phyloP scores from a whole-genome alignment of 2,113 vertebrate genomes.

The Caracal caracal region DNA sequence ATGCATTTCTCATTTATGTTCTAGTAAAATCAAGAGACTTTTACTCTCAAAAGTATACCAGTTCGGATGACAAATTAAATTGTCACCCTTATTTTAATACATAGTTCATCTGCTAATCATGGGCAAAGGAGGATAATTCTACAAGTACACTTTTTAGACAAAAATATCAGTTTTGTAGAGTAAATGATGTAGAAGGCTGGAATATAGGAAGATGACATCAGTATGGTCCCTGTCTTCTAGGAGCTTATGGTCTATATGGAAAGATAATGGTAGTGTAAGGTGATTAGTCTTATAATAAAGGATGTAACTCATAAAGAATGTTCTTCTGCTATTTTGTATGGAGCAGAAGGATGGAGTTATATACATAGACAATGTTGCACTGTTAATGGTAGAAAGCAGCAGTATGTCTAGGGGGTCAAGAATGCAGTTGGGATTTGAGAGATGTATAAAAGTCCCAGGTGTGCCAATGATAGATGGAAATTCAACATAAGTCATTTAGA shows the following conservation, averaged over 20 bases:
- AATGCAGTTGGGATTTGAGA: background rate
- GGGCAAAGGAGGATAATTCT: background rate
- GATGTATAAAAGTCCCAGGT: background rate
- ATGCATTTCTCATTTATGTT: background rate
- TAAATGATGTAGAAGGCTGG: background rate
- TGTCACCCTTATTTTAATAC: background rate
- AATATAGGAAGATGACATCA: background rate
- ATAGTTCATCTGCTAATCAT: background rate
- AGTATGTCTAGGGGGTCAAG: background rate
- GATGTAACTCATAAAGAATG: background rate
- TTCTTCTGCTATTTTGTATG: background rate
- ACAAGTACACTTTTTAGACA: background rate
- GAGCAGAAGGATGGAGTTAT: background rate
- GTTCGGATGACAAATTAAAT: background rate
- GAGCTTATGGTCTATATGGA: background rate
- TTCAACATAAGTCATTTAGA: background rate
- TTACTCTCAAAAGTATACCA: background rate
- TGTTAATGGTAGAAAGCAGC: background rate
- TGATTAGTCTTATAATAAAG: background rate
- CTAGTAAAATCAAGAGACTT: background rate
- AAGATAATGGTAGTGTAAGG: background rate
- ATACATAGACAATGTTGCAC: background rate
- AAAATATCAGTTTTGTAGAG: background rate
- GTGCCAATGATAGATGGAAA: background rate
- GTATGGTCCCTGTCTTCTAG: background rate